phyloP scores from a whole-genome alignment of 2,888 invertebrate species.

The Busseola fusca region DNA sequence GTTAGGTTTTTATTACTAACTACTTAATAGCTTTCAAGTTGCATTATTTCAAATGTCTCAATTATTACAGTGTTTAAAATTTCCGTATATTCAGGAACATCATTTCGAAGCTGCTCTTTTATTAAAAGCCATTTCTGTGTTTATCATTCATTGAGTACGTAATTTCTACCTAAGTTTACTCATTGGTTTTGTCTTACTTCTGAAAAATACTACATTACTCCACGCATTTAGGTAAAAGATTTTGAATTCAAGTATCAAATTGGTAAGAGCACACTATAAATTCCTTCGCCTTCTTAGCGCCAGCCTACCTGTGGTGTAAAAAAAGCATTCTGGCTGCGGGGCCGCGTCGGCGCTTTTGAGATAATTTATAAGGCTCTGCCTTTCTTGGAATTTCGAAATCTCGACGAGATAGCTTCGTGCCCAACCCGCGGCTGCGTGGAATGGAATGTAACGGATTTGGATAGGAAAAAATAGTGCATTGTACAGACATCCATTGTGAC shows the following conservation, averaged over 20 bases:
- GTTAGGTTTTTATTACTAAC: background rate
- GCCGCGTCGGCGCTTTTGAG: slow-evolving; percentile 89
- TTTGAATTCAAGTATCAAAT: slow-evolving; percentile 71
- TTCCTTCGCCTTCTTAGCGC: slow-evolving; percentile 87
- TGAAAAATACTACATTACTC: slow-evolving; percentile 5
- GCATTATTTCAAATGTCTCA: background rate
- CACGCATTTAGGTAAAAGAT: background rate
- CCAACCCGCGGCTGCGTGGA: slow-evolving; percentile 78
- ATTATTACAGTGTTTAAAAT: background rate
- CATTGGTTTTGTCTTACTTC: background rate
- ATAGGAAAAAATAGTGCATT: slow-evolving; percentile 84
- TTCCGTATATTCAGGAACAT: background rate
- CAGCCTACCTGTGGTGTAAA: slow-evolving; percentile 87
- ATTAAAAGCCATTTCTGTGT: background rate
- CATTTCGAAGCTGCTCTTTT: background rate
- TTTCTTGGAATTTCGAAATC: slow-evolving; percentile 89
- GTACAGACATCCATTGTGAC: slow-evolving; percentile 72
- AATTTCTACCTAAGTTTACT: background rate
- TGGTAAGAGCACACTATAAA: slow-evolving; percentile 73
- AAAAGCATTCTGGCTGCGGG: slow-evolving; percentile 86
- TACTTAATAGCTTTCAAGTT: background rate
- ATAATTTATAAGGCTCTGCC: slow-evolving; percentile 89
- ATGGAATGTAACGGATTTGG: slow-evolving; percentile 88
- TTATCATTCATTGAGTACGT: background rate
- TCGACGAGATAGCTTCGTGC: slow-evolving; percentile 82